Conservation (phyloP, 30 jellyfish, hydroid and myxozoan species). For the Haliclystus octoradiatus region DNA sequence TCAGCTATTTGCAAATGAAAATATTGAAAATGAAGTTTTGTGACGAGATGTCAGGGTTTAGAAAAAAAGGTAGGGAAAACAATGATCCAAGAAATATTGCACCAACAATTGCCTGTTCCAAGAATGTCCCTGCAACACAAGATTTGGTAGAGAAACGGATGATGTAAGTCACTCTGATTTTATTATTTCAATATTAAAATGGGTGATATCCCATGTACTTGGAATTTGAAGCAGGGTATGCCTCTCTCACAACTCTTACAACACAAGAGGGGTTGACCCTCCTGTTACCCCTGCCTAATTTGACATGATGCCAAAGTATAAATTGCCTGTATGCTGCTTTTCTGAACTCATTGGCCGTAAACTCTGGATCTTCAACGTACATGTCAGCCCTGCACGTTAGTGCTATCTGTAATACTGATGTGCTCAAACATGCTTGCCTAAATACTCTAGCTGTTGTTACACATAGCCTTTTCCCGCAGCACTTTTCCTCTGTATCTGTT, state of each 20-base stretch:
- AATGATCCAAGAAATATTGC: conserved; percentile 20
- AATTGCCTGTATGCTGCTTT: neutral
- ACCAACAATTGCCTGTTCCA: conserved; percentile 3
- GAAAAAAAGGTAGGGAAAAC: neutral
- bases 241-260: conserved; percentile 6
- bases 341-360: neutral
- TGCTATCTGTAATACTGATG: neutral
- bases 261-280: conserved; percentile 32
- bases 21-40: no score
- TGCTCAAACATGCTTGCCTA: neutral
- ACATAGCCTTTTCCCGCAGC: conserved; percentile 27
- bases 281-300: conserved; percentile 17
- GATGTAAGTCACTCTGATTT: neutral
- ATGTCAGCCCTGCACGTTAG: neutral
- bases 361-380: neutral
- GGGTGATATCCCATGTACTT: neutral
- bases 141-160: conserved; percentile 1
- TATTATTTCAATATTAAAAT: neutral
- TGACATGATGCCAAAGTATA: conserved; percentile 25
- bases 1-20: no score
- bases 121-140: conserved; percentile 1
- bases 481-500: conserved; percentile 4
- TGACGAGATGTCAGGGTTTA: no score
- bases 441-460: conserved; percentile 9
- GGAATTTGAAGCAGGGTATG: conserved; percentile 26